Conservation (phyloP, 1,140 invertebrate genomes). For the Tetramorium parvispinum region DNA sequence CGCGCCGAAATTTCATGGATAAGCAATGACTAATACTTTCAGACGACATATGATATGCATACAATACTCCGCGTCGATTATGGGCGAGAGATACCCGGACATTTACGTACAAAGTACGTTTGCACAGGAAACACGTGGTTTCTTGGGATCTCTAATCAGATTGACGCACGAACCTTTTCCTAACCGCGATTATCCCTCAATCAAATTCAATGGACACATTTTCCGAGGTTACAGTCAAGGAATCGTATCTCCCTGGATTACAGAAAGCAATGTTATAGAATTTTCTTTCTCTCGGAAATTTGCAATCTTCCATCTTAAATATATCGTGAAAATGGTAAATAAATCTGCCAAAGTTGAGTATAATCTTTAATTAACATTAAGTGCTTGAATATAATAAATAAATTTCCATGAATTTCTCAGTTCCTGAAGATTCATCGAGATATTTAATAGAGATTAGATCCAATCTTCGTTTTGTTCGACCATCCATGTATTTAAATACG, state of each 20-base stretch:
- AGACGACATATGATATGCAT: not conserved
- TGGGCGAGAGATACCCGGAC: not conserved
- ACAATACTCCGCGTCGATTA: not conserved
- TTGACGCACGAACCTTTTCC: not conserved
- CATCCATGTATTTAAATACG: not conserved
- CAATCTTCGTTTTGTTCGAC: not conserved
- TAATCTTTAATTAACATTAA: no score
- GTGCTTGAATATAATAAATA: not conserved
- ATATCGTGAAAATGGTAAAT: not conserved
- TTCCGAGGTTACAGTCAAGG: not conserved
- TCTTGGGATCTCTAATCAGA: not conserved
- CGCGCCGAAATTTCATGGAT: not conserved
- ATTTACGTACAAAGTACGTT: slow-evolving; percentile 12
- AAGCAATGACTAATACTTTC: not conserved
- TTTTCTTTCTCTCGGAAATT: not conserved
- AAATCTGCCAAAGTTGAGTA: not conserved
- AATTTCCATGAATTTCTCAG: not conserved
- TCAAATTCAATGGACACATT: not conserved
- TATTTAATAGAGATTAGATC: not conserved
- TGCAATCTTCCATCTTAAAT: not conserved
- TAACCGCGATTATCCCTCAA: not conserved
- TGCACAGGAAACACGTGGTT: not conserved
- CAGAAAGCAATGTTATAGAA: not conserved
- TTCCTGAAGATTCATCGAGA: not conserved
- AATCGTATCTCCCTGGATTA: not conserved